phyloP scores from a whole-genome alignment of 2,113 vertebrate species.

The Brienomyrus brachyistius region DNA sequence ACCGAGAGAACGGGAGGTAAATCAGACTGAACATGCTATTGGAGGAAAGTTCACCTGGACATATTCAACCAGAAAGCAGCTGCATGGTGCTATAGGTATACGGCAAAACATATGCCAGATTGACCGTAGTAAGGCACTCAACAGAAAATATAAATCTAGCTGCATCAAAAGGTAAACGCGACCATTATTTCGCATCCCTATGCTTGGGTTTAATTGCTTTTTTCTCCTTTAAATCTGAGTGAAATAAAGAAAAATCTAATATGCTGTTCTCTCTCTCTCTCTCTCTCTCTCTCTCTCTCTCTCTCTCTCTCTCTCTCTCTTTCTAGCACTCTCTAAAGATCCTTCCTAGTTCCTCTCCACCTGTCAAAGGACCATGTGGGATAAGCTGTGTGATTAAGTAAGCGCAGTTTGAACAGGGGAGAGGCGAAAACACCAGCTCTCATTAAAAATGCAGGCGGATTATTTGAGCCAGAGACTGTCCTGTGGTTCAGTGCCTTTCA shows the following conservation, averaged over 20 bases:
- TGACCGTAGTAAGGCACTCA: background rate
- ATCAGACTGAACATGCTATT: background rate
- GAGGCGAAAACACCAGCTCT: background rate
- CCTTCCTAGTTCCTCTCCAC: background rate
- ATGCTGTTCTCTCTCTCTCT: background rate
- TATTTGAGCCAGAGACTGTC: constrained; percentile 9
- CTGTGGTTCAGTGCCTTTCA: constrained; percentile 16
- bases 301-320: background rate
- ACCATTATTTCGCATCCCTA: background rate
- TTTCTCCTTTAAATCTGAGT: background rate
- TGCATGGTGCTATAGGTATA: no score
- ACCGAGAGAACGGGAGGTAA: background rate
- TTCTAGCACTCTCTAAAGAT: background rate
- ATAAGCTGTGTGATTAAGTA: background rate
- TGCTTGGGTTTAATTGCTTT: background rate
- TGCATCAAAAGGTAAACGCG: background rate
- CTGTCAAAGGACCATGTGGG: background rate
- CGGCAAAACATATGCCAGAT: background rate
- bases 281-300: background rate
- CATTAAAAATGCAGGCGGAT: constrained; percentile 16
- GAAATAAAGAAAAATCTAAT: background rate
- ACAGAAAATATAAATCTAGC: background rate
- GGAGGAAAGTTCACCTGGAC: background rate
- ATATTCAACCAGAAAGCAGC: background rate
- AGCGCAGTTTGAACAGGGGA: constrained; percentile 1